Evolutionary conservation across 1,140 invertebrate genomes (phyloP), one percentile per base, ranked within the genome.

Genomic region (Microplitis mediator): DNA sequence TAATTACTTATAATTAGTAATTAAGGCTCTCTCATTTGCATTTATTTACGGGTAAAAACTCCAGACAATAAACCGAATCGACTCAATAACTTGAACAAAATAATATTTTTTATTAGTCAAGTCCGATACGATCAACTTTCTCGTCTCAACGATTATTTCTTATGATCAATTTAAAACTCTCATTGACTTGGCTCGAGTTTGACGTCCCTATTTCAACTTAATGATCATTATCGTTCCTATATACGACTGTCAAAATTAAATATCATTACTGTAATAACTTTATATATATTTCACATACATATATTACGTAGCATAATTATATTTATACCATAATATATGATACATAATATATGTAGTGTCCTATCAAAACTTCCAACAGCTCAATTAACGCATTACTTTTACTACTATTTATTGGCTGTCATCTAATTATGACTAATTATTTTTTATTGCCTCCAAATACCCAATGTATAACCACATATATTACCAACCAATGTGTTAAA

Each of bases 361-460:
- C n/a, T 65, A 52, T 54, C 50, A 67, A 67, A 67, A 52, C 11
- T 54, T 34, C 9, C 52, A 67, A 67, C 39, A 54, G 52, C 65
- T 67, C 32, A 54, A 52, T 67, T 34, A 67, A 67, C 45, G 39
- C n/a, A 36, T 67, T 67, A 54, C 34, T 32, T 31, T 14, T 67
- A 8, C 13, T 50, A 54, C 50, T 23, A 23, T 52, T 8, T 67
- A 5, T 50, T 52, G n/a, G 16, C 31, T 67, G 50, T 34, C 51
- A 36, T 45, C 60, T 62, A 67, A 67, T 67, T 67, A 54, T 39
- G 16, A 62, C 32, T 67, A 11, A 54, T 67, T 67, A 67, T 67
- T 67, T 52, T 67, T 67, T 67, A 67, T 62, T 54, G 6, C 32
- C 35, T 62, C 35, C 14, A 31, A 8, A 8, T n/a, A 60, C 16